Base-by-base conservation (phyloP, 2,797 vertebrate species). In the Enteromius argenteus region DNA sequence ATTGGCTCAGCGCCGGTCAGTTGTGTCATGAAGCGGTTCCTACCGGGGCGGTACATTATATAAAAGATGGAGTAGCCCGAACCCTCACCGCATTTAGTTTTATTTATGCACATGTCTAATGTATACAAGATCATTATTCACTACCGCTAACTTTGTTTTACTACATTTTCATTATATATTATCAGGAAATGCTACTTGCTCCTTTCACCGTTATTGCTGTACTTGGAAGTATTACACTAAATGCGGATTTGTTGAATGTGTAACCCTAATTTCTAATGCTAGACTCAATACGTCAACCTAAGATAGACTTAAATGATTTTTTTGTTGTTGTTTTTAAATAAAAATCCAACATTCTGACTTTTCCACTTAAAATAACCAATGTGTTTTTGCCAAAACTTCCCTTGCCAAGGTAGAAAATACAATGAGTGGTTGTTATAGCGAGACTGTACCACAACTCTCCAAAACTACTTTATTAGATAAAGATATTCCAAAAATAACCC, bases 101-200 rank as follows among this genome's bases (percentile, higher is more conserved):
- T 84, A 84, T 84, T 79, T 84, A 84, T 84, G 83, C 83, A 84
- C 83, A 72, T 64, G 71, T 84, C 19, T 79, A 72, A 79, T 79
- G 83, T 69, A 78, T 44, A 62, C 39, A 79, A 58, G 44, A 79
- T 23, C 75, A 37, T 67, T 84, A 71, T 64, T 66, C 67, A 84
- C 67, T 84, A 84, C 66, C 66, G 67, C 83, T 21, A 84, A 84
- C 66, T 62, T 49, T 75, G 62, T 77, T 76, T 79, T 79, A 79
- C 37, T 35, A 79, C 75, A 42, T 72, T 81, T 72, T 81, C 67
- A 81, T 84, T 78, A 71, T 77, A 74, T 84, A 71, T 49, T 72
- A 62, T 79, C 68, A 71, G 74, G 75, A 79, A 84, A 79, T 32
- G 42, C 76, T 84, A 84, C 10, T 78, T 71, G 82, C 66, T 84